Evolutionary conservation across 2,888 invertebrate species (phyloP).

Genomic region (Galeopsomyia nigrocyanea): DNA sequence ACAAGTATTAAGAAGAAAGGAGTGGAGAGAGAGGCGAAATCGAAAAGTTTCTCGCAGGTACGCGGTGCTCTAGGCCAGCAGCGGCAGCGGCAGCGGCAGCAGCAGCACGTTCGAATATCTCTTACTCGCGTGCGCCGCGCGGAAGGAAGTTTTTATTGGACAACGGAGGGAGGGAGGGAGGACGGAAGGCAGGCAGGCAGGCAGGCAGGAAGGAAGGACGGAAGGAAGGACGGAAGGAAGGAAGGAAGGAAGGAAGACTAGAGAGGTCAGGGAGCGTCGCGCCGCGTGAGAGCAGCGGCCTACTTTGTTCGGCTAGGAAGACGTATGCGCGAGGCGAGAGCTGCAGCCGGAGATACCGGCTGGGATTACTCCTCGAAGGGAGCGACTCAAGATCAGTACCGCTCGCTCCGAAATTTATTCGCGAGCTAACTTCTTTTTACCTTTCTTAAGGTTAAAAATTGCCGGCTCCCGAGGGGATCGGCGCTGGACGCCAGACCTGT

Average conservation of each 20-base stretch:
- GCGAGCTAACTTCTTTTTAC: conserved; percentile 15
- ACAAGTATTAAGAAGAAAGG: conserved; percentile 19
- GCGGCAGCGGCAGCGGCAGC: no score
- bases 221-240: no score
- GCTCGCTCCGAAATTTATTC: conserved; percentile 14
- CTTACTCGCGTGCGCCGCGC: conserved; percentile 3
- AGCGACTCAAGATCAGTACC: conserved; percentile 9
- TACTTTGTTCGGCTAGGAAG: conserved; percentile 11
- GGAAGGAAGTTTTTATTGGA: conserved; percentile 35
- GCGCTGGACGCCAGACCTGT: no score
- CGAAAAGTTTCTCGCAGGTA: conserved; percentile 35
- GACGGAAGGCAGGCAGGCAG: neutral
- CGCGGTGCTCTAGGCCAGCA: neutral
- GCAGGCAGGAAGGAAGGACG: no score
- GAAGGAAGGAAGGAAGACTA: no score
- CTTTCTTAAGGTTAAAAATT: conserved; percentile 7
- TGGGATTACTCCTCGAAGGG: conserved; percentile 43
- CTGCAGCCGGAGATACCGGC: conserved; percentile 9
- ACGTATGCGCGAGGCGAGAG: conserved; percentile 6
- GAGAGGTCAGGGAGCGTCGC: neutral
- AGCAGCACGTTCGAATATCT: conserved; percentile 20
- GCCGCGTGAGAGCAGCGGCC: neutral
- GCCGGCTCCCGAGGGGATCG: no score
- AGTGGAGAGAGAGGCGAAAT: conserved; percentile 7
- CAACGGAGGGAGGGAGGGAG: neutral